A percentile compares a stretch with the other conserved stretches of the same genome.
Conservation (phyloP, 2,113 vertebrate species). For the Numenius arquata region DNA sequence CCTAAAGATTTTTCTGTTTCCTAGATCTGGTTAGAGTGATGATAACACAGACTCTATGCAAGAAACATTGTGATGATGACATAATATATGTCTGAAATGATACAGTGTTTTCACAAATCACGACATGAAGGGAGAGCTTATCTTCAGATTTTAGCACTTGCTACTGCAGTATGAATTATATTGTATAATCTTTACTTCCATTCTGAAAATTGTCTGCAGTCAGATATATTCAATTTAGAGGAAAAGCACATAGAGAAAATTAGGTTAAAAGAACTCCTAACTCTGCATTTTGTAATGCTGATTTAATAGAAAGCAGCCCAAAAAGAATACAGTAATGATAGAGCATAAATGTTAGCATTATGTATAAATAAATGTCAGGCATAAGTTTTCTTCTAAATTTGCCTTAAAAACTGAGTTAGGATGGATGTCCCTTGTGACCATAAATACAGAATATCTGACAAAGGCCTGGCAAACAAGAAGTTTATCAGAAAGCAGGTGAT, state of each 20-base stretch:
- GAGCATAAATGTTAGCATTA: not conserved
- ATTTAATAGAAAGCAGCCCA: conserved; percentile 7
- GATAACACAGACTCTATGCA: not conserved
- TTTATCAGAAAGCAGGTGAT: conserved; percentile 58
- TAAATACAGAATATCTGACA: conserved; percentile 47
- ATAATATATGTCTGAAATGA: not conserved
- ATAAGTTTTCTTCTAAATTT: conserved; percentile 24
- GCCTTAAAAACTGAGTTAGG: conserved; percentile 19
- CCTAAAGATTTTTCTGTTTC: not conserved
- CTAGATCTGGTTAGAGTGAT: not conserved
- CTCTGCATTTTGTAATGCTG: not conserved
- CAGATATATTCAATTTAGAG: conserved; percentile 30
- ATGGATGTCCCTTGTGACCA: conserved; percentile 27
- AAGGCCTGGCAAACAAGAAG: conserved; percentile 51
- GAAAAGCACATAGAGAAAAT: conserved; percentile 9
- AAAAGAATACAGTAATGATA: not conserved
- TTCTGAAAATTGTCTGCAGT: conserved; percentile 6
- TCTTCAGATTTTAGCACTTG: conserved; percentile 13
- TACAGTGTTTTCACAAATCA: conserved; percentile 36
- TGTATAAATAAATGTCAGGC: conserved; percentile 23
- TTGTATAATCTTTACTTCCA: not conserved
- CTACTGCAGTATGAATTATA: not conserved
- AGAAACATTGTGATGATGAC: not conserved
- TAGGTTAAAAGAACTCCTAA: conserved; percentile 18
- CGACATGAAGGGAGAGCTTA: conserved; percentile 1